These are phyloP conservation scores for Eulithis prunata DNA, from an alignment of 2,888 invertebrate genomes.

Conservation along the genomic window DNA sequence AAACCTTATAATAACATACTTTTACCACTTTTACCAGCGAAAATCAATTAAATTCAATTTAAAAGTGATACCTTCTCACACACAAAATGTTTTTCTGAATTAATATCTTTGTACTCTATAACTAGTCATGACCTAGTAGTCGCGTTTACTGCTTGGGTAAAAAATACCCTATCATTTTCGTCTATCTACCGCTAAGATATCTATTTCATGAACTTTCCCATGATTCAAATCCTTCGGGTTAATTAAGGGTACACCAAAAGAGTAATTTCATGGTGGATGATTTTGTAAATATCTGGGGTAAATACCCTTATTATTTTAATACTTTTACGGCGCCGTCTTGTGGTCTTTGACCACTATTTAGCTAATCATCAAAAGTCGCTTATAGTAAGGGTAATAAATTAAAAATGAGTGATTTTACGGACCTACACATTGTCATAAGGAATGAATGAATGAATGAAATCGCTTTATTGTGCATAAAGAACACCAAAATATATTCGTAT, in stretches of 20 bases:
- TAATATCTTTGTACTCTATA: constrained; percentile 18
- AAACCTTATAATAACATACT: not conserved
- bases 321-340: constrained; percentile 6
- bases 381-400: too few relatives aligned
- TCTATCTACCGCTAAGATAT: constrained; percentile 17
- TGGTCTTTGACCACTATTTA: not conserved
- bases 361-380: too few relatives aligned
- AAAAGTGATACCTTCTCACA: not conserved
- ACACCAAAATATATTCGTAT: too few relatives aligned
- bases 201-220: constrained; percentile 45
- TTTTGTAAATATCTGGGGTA: constrained; percentile 43
- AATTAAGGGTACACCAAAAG: constrained; percentile 38
- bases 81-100: constrained; percentile 4
- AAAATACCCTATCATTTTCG: constrained; percentile 22
- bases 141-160: constrained; percentile 18
- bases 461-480: too few relatives aligned
- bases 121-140: constrained; percentile 31
- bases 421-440: too few relatives aligned
- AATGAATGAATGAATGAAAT: too few relatives aligned
- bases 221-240: constrained; percentile 41
- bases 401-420: too few relatives aligned
- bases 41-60: constrained; percentile 10
- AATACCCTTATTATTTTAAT: constrained; percentile 38
- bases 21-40: not conserved
- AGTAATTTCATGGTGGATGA: constrained; percentile 49